These are phyloP conservation scores for Zaprionus inermis DNA, from an alignment of 1,140 invertebrate genomes.

Conservation along the genomic window DNA sequence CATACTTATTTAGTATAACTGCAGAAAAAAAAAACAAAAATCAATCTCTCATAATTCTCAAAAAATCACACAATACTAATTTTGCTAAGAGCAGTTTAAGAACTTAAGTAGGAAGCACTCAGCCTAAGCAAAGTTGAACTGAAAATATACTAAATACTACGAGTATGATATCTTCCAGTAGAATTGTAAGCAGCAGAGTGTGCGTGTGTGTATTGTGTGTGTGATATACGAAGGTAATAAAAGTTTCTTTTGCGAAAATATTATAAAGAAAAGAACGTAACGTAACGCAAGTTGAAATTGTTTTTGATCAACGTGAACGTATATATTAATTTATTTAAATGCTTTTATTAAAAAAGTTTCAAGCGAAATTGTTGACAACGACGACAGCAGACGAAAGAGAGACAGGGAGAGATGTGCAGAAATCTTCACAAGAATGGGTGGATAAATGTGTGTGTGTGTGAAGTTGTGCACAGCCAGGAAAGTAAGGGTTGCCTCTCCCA, in stretches of 20 bases:
- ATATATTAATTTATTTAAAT: slow-evolving; percentile 79
- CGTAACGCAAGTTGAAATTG: slow-evolving; percentile 56
- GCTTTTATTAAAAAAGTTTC: slow-evolving; percentile 79
- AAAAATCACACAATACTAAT: slow-evolving; percentile 19
- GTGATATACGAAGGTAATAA: slow-evolving; percentile 72
- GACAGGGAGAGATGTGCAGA: not conserved
- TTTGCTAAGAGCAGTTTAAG: slow-evolving; percentile 9
- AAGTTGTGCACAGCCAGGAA: not conserved
- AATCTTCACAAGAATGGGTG: slow-evolving; percentile 19
- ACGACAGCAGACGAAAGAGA: slow-evolving; percentile 30
- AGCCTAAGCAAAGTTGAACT: slow-evolving; percentile 13
- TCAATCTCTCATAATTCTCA: not conserved
- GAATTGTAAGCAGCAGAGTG: slow-evolving; percentile 18
- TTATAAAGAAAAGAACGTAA: slow-evolving; percentile 19
- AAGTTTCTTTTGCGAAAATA: slow-evolving; percentile 53
- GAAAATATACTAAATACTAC: not conserved
- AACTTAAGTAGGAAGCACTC: slow-evolving; percentile 12
- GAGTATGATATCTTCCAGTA: slow-evolving; percentile 4
- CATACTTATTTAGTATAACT: not conserved
- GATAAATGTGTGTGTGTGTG: slow-evolving; percentile 53
- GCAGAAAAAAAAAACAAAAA: not conserved
- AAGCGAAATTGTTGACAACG: slow-evolving; percentile 62
- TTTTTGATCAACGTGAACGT: slow-evolving; percentile 62
- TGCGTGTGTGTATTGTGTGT: slow-evolving; percentile 7
- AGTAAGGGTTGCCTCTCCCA: not conserved